These are phyloP conservation scores for Mimas tiliae DNA, from an alignment of 2,888 invertebrate genomes.

Conservation along the genomic window DNA sequence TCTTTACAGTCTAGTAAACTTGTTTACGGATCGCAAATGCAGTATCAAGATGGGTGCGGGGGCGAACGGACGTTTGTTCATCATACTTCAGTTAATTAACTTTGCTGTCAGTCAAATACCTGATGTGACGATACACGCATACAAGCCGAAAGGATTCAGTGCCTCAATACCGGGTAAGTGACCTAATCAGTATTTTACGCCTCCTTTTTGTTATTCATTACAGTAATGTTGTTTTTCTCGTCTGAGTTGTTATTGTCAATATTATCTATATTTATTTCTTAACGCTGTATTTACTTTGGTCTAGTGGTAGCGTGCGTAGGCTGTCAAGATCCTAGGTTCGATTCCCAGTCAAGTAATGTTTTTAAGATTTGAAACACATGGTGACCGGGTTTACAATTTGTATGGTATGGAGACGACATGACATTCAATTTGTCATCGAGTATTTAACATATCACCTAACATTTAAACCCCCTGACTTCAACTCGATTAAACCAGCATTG, in stretches of 20 bases:
- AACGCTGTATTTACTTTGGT: no score
- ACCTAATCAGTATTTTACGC: not conserved
- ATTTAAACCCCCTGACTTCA: no score
- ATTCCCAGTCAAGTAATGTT: no score
- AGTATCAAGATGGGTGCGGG: slow-evolving; percentile 55
- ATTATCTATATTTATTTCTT: not conserved
- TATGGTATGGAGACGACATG: no score
- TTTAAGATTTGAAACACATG: no score
- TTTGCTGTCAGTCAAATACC: slow-evolving; percentile 58
- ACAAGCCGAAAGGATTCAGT: slow-evolving; percentile 83
- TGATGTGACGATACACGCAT: slow-evolving; percentile 79
- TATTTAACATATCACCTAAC: no score
- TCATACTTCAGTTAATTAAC: slow-evolving; percentile 37
- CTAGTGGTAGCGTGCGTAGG: no score
- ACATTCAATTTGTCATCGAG: no score
- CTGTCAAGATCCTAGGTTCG: no score
- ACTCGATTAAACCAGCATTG: no score
- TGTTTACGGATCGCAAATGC: not conserved
- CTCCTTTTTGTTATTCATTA: not conserved
- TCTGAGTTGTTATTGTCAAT: not conserved
- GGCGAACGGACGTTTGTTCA: slow-evolving; percentile 37
- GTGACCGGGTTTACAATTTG: no score
- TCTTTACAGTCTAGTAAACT: not conserved
- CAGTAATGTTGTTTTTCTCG: no score
- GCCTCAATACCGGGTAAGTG: slow-evolving; percentile 85